Percentiles rank a stretch among this genome's conserved stretches.
Conservation (phyloP, 2,888 invertebrate species). For the Hydraecia micacea region DNA sequence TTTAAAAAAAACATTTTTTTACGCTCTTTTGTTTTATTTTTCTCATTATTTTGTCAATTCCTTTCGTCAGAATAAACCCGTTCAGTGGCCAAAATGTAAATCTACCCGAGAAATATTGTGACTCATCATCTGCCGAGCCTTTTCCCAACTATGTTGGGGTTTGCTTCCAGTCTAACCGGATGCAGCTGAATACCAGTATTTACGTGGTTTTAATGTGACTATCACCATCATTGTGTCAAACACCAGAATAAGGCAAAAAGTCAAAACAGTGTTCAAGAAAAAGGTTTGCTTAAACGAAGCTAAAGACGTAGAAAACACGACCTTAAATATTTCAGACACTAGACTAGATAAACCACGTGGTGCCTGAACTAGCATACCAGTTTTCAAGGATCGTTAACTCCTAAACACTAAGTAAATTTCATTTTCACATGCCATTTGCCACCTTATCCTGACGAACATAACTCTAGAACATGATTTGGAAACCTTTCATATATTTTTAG, state of each 20-base stretch:
- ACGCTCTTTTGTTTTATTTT: not conserved
- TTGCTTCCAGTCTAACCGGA: no score
- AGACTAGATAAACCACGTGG: slow-evolving; percentile 27
- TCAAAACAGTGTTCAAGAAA: not conserved
- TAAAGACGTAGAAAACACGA: not conserved
- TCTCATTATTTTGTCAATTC: slow-evolving; percentile 1
- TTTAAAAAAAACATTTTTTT: not conserved
- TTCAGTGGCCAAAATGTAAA: not conserved
- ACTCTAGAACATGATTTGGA: slow-evolving; percentile 14
- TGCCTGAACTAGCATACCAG: not conserved
- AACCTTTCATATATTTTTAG: slow-evolving; percentile 29
- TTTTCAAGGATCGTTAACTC: slow-evolving; percentile 45
- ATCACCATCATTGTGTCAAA: not conserved
- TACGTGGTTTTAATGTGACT: not conserved
- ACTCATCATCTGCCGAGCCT: no score
- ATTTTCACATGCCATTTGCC: slow-evolving; percentile 48
- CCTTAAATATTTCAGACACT: slow-evolving; percentile 1
- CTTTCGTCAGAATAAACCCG: not conserved
- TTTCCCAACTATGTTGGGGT: no score
- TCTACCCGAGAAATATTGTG: not conserved
- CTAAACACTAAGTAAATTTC: slow-evolving; percentile 39
- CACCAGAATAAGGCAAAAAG: not conserved
- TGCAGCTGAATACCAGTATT: no score
- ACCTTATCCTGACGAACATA: slow-evolving; percentile 34
- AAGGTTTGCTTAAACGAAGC: not conserved